Evolutionary conservation across 2,888 invertebrate genomes (phyloP), one percentile per base, ranked within the genome.

Genomic region (Chrysolina haemoptera): DNA sequence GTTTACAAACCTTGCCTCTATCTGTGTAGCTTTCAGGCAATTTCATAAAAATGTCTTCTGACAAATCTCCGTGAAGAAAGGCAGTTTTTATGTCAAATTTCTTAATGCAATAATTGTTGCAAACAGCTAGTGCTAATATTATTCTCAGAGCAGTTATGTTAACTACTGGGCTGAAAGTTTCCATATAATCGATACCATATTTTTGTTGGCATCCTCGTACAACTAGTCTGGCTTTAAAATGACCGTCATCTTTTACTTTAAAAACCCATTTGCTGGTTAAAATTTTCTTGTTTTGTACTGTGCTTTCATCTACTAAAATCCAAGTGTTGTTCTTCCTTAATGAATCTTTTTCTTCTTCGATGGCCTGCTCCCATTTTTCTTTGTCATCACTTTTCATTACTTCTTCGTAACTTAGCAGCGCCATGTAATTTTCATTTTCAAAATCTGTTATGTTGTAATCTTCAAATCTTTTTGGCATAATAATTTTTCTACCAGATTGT

Each of bases 101-200:
- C 18, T 62, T 62, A 14, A 62, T 62, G 14, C 8, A 27, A 14
- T 27, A 35, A 20, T 62, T 62, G 22, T 62, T 14, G 14, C 18
- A 18, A 14, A 18, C 62, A 20, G 62, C 20, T 35, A 62, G 14
- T 11, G 62, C 62, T 20, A 62, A 12, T 6, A 62, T 14, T 22
- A 71, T 59, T 55, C 68, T 55, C 14, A 53, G 16, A 10, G 68
- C n/a, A 55, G 20, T 35, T 12, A 53, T 27, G 16, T 50, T 46
- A 22, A 48, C 53, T 9, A 53, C 55, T 40, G 68, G 55, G 55
- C 55, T 68, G 35, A 68, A 68, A 10, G 59, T 40, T 68, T 53
- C 68, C 12, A 9, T 11, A 35, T 53, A 68, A 40, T 68, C 68
- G 12, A 53, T 27, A 53, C 41, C 55, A 53, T 35, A 35, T 68